Base-by-base conservation (phyloP, 2,113 vertebrate genomes). In the Falcunculus frontatus region DNA sequence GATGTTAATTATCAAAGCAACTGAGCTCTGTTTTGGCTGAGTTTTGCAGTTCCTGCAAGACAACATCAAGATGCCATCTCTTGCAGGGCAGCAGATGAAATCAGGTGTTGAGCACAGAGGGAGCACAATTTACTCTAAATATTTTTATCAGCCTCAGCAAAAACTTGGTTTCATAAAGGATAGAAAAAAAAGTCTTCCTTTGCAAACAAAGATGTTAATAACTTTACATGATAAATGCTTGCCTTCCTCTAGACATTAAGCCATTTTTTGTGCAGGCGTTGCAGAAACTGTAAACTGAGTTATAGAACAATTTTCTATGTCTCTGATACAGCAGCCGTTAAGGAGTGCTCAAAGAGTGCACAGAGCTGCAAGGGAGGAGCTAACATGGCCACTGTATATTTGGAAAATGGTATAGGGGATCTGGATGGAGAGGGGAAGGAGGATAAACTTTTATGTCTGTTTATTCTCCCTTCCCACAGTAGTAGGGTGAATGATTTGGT, bases 231-330 rank as follows among this genome's bases (percentile, higher is more conserved):
- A 98, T 97, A 98, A 98, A 98, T 92, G 80, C 56, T 97, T 90
- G 4, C 90, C 96, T 98, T 98, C 97, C 97, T 96, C 83, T 94
- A 96, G 93, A 98, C 96, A 97, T 98, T 97, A 98, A 97, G 89
- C 73, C 42, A 14, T 96, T 93, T 94, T 97, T 98, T 98, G 89
- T 98, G 98, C 98, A 97, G 96, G 80, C 92, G 93, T 97, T 96
- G 97, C 97, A 97, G 95, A 98, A 98, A 98, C 93, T 97, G 35
- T 85, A 96, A 98, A 97, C 96, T 97, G 94, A 98, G 98, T 98
- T 98, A 98, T 90, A 93, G 97, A 98, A 97, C 72, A 98, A 98
- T 98, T 98, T 98, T 97, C 97, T 62, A 55, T 33, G 39, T 97
- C 95, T 98, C 98, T 98, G 96, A 98, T 98, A 96, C 79, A 96